phyloP scores from a whole-genome alignment of 1,140 invertebrate species.

The Camponotus vicinus region DNA sequence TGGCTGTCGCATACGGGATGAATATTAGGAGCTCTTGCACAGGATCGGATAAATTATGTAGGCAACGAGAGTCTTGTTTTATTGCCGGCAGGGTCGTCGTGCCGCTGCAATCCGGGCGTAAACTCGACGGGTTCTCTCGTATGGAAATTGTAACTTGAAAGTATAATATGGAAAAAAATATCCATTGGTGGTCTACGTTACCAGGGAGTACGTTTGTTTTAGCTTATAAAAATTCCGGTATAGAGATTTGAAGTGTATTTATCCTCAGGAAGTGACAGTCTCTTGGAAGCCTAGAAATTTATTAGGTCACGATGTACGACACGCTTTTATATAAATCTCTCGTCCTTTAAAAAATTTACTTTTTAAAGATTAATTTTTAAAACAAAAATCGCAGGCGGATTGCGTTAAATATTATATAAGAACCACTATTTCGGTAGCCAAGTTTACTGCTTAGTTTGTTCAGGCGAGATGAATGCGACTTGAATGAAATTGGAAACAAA shows the following conservation, averaged over 20 bases:
- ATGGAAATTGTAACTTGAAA: slow-evolving; percentile 61
- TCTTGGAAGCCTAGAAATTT: slow-evolving; percentile 15
- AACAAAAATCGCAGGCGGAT: background rate
- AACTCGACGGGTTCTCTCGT: slow-evolving; percentile 53
- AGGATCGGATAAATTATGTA: slow-evolving; percentile 61
- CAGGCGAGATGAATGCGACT: background rate
- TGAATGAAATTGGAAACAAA: background rate
- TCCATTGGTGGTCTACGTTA: slow-evolving; percentile 36
- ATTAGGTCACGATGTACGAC: background rate
- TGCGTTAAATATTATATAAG: background rate
- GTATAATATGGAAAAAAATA: slow-evolving; percentile 59
- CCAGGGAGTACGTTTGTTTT: slow-evolving; percentile 46
- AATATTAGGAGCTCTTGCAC: slow-evolving; percentile 53
- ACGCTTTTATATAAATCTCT: slow-evolving; percentile 7
- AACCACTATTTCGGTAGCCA: background rate
- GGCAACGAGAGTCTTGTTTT: slow-evolving; percentile 59
- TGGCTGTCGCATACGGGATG: slow-evolving; percentile 49
- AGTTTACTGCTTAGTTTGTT: background rate
- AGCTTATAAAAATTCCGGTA: slow-evolving; percentile 47
- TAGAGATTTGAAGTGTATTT: slow-evolving; percentile 37
- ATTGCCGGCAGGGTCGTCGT: slow-evolving; percentile 47
- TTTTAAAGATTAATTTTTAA: slow-evolving; percentile 15
- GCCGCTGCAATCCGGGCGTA: slow-evolving; percentile 53
- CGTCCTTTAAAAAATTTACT: background rate
- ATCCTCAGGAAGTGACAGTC: background rate